Evolutionary conservation across 2,888 invertebrate species (phyloP).

Genomic region (Drosophila engyochracea): DNA sequence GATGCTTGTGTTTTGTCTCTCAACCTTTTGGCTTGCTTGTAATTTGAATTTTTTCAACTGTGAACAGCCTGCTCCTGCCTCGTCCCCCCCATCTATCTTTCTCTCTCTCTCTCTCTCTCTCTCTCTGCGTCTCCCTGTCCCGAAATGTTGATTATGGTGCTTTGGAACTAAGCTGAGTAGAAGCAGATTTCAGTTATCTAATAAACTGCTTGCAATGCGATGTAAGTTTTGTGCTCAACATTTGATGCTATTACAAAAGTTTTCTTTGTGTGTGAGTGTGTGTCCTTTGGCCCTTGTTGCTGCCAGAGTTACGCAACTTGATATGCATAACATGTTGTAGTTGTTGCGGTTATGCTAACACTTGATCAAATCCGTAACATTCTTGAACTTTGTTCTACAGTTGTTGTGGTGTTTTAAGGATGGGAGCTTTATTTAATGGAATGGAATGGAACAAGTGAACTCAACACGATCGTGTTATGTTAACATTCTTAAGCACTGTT

Average conservation of each 20-base stretch:
- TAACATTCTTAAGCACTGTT: background rate
- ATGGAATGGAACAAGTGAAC: background rate
- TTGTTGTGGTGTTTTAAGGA: background rate
- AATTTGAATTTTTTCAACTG: conserved; percentile 76
- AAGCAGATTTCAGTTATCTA: conserved; percentile 57
- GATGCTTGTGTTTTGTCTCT: conserved; percentile 24
- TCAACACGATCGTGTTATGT: background rate
- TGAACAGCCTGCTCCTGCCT: conserved; percentile 37
- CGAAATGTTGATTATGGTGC: conserved; percentile 47
- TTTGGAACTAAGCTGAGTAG: conserved; percentile 13
- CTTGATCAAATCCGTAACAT: conserved; percentile 2
- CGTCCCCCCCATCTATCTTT: background rate
- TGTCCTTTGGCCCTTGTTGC: conserved; percentile 8
- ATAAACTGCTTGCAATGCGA: conserved; percentile 48
- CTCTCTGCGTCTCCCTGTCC: background rate
- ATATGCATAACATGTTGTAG: background rate
- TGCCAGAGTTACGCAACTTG: conserved; percentile 7
- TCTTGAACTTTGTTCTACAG: background rate
- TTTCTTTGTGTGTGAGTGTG: background rate
- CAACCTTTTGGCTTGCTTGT: conserved; percentile 61
- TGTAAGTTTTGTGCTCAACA: conserved; percentile 10
- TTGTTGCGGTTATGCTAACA: background rate
- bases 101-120: background rate
- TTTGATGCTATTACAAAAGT: conserved; percentile 31
- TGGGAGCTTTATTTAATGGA: background rate